These are phyloP conservation scores for Laterallus jamaicensis DNA, from an alignment of 2,113 vertebrate species.

Conservation along the genomic window DNA sequence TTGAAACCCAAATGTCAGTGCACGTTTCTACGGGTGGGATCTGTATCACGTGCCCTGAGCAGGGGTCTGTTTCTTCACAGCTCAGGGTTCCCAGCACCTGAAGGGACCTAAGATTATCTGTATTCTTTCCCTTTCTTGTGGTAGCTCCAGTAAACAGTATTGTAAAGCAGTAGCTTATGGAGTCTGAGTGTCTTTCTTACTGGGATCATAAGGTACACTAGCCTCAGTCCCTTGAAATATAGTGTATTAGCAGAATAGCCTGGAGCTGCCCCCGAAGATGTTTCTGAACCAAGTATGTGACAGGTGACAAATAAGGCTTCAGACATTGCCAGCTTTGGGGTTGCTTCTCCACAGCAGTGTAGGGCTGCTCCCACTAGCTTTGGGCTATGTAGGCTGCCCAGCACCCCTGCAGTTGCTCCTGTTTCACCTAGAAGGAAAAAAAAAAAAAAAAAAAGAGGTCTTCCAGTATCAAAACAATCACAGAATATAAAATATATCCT, in stretches of 20 bases:
- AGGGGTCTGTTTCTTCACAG: not conserved
- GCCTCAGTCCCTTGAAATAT: not conserved
- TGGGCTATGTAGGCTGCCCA: not conserved
- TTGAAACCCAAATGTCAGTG: not conserved
- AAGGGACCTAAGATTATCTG: not conserved
- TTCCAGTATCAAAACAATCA: not conserved
- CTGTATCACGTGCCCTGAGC: not conserved
- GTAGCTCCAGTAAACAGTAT: not conserved
- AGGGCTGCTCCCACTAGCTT: not conserved
- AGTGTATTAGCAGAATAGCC: not conserved
- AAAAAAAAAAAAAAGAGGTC: not conserved
- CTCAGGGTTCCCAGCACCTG: not conserved
- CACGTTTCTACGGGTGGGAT: not conserved
- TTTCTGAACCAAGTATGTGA: not conserved
- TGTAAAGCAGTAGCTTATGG: not conserved
- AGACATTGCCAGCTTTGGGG: not conserved
- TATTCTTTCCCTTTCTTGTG: not conserved
- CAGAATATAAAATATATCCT: not conserved
- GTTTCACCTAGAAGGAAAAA: not conserved
- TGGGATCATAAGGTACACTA: not conserved
- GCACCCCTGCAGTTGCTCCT: not conserved
- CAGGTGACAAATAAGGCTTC: not conserved
- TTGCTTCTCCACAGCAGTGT: not conserved
- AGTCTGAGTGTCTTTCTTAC: not conserved
- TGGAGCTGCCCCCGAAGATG: not conserved